Evolutionary conservation across 2,797 vertebrate species (phyloP).

Genomic region (Lepus oiostolus): DNA sequence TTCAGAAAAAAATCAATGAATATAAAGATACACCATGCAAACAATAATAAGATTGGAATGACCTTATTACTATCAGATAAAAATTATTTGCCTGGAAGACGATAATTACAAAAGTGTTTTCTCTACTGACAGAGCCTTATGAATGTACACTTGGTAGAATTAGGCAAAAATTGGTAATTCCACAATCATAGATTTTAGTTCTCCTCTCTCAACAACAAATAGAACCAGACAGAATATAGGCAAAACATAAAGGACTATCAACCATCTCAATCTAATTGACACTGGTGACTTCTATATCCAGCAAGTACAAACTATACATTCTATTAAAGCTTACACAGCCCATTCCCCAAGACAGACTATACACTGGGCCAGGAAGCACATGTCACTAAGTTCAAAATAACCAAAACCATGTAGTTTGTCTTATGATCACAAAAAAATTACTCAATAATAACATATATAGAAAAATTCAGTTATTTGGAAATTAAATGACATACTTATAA

Average conservation of each 20-base stretch:
- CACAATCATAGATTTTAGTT: not conserved
- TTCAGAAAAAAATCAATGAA: conserved; percentile 17
- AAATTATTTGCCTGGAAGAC: not conserved
- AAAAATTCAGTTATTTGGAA: not conserved
- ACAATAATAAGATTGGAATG: not conserved
- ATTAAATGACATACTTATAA: not conserved
- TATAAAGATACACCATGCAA: not conserved
- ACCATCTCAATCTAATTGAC: not conserved
- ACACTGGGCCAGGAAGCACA: not conserved
- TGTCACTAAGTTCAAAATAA: not conserved
- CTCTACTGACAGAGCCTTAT: not conserved
- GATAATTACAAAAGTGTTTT: not conserved
- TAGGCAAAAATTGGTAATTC: not conserved
- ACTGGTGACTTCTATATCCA: not conserved
- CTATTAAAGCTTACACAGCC: not conserved
- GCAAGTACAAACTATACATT: not conserved
- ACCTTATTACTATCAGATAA: not conserved
- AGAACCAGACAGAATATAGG: not conserved
- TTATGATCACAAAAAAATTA: not conserved
- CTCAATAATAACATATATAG: not conserved
- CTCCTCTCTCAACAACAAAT: not conserved
- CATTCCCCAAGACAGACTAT: not conserved
- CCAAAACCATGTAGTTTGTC: not conserved
- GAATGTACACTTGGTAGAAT: not conserved
- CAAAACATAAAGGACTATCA: not conserved